Evolutionary conservation across 1,140 invertebrate species (phyloP), one percentile per base, ranked within the genome.

Genomic region (Anoplolepis gracilipes): DNA sequence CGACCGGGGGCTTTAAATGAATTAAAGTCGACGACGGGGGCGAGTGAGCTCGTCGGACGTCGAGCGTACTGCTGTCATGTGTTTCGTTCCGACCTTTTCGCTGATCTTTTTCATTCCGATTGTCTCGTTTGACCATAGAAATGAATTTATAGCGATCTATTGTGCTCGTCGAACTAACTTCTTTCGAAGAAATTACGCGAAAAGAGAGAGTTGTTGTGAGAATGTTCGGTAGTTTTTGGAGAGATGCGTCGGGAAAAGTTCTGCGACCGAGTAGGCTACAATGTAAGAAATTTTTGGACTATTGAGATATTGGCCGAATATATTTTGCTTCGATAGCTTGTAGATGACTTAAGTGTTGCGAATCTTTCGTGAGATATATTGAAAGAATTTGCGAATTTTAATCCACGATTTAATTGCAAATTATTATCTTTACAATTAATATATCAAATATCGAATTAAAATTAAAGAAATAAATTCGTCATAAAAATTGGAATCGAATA

Each of bases 1-100:
- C 42, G 42, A 81, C 59, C 53, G 72, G 62, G 70, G 49, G 67
- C 73, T 91, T 90, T 90, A 90, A 90, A 84, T 79, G 90, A 85
- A 89, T 89, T 91, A 90, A 85, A 70, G 36, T 13, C 72, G 84
- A 53, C 33, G 64, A 49, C 46, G 57, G 13, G 64, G 30, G 67
- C 53, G 53, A 22, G n/a, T 8, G n/a, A 39, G 78, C 28, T 46
- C 57, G 39, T 5, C 57, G 42, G 30, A 33, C 19, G 67, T 30
- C 25, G 57, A 82, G 57, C 30, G 67, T n/a, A 8, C 30, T 13
- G 62, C 10, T 53, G 62, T 13, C 30, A 13, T 28, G 42, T 30
- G 25, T 53, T 25, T 79, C 39, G 73, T 78, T 81, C 42, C 70
- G 22, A 30, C 64, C 69, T 22, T 46, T 7, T 67, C 30, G n/a